Base-by-base conservation (phyloP, 2,888 invertebrate genomes). In the Itoplectis maculator region DNA sequence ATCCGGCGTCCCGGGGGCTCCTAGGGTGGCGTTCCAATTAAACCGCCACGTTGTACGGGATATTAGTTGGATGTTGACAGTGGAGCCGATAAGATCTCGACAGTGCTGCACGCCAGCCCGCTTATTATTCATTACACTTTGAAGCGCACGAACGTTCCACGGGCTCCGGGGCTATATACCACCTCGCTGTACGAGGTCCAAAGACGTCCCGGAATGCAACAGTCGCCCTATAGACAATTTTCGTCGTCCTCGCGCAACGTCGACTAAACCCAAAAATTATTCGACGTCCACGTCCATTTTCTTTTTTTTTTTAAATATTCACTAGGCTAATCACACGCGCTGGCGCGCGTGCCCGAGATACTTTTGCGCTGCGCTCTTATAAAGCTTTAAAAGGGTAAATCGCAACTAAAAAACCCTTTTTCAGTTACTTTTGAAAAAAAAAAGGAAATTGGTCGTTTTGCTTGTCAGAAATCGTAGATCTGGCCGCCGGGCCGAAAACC, bases 21-120 rank as follows among this genome's bases (percentile, higher is more conserved):
- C n/a, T n/a, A 82, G 65, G 84, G 85, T n/a, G 82, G 85, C 88
- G 87, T 90, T 90, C 87, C 90, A 91, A 91, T 91, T 91, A 91
- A 90, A 87, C 88, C 87, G 88, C 87, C 89, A 90, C 89, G 91
- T 91, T 91, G 90, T 90, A 90, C 91, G 90, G 78, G 90, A 91
- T 91, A 91, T 91, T 91, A 91, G 91, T 89, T 90, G 89, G 90
- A 86, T 91, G 91, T 91, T 91, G 91, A 91, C 91, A 90, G 90
- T 91, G 86, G 88, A 86, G 70, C 86, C 87, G 91, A 91, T 91
- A 91, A 88, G 87, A 91, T 91, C 91, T 90, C 85, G 88, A 86
- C 86, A 80, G 82, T 80, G 90, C 86, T 87, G 86, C 85, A 85
- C 86, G 84, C 86, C 76, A 82, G 84, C 82, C 72, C 85, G 86